phyloP scores from a whole-genome alignment of 2,888 invertebrate genomes.

The Drosophila nr. perissopoda region DNA sequence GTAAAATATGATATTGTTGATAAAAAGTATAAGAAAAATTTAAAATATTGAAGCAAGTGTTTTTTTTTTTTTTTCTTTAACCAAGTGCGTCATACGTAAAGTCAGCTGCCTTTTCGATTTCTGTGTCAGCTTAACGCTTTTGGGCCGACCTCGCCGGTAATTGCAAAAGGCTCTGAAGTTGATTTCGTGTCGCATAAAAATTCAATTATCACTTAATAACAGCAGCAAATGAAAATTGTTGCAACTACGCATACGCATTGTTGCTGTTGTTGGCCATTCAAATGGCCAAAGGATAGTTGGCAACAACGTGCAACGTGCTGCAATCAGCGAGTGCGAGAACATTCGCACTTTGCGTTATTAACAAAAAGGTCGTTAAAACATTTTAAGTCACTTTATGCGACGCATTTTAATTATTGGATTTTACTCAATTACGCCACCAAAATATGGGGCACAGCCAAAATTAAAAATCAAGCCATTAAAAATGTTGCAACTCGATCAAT shows the following conservation, averaged over 20 bases:
- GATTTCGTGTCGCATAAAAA: constrained; percentile 66
- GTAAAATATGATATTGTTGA: neutral
- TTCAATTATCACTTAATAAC: constrained; percentile 81
- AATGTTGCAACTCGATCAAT: constrained; percentile 17
- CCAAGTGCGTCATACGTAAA: neutral
- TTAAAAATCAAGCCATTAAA: constrained; percentile 29
- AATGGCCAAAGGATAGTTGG: constrained; percentile 33
- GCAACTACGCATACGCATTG: constrained; percentile 25
- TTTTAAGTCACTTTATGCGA: constrained; percentile 72
- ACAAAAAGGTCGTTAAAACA: constrained; percentile 76
- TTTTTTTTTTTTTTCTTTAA: too few relatives aligned
- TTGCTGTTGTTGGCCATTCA: constrained; percentile 30
- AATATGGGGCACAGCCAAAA: constrained; percentile 46
- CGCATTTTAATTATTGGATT: constrained; percentile 75
- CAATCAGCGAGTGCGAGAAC: constrained; percentile 46
- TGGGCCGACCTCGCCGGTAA: constrained; percentile 30
- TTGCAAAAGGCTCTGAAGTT: constrained; percentile 40
- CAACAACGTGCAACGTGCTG: constrained; percentile 26
- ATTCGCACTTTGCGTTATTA: constrained; percentile 76
- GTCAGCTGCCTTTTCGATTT: neutral
- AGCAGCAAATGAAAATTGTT: constrained; percentile 70
- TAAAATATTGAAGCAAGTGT: neutral
- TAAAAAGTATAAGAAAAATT: neutral
- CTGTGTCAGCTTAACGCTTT: constrained; percentile 22
- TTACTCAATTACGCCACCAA: constrained; percentile 63